These are phyloP conservation scores for Columba guinea DNA, from an alignment of 2,797 vertebrate species.

Conservation along the genomic window DNA sequence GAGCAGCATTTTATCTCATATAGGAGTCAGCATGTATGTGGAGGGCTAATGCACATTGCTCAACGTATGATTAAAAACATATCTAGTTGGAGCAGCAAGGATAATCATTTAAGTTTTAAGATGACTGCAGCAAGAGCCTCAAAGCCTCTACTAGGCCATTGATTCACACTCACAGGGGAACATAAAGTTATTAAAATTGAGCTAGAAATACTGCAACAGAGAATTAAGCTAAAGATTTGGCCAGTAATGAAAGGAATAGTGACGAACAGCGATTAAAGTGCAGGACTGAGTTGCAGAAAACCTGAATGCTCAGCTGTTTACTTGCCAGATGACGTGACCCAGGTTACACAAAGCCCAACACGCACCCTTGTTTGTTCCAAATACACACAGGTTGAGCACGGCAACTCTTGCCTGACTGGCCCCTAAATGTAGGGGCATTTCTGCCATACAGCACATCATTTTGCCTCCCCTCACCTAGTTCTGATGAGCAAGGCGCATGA, in stretches of 20 bases:
- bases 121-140: conserved; percentile 5
- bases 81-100: not conserved
- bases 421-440: not conserved
- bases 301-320: conserved; percentile 50
- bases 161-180: not conserved
- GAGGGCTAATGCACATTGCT: not conserved
- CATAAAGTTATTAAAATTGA: conserved; percentile 14
- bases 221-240: conserved; percentile 59
- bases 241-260: conserved; percentile 44
- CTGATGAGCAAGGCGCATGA: not conserved
- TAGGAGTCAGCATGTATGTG: rapidly evolving
- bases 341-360: conserved; percentile 12
- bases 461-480: not conserved
- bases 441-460: not conserved
- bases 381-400: rapidly evolving
- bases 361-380: not conserved
- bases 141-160: not conserved
- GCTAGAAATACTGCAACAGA: conserved; percentile 34
- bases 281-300: conserved; percentile 26
- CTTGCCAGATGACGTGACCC: conserved; percentile 42
- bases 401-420: not conserved
- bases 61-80: not conserved
- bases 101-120: conserved; percentile 40
- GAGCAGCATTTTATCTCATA: not conserved
- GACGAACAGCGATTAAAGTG: conserved; percentile 31